phyloP scores from a whole-genome alignment of 2,888 invertebrate species.

The Latheticus oryzae region DNA sequence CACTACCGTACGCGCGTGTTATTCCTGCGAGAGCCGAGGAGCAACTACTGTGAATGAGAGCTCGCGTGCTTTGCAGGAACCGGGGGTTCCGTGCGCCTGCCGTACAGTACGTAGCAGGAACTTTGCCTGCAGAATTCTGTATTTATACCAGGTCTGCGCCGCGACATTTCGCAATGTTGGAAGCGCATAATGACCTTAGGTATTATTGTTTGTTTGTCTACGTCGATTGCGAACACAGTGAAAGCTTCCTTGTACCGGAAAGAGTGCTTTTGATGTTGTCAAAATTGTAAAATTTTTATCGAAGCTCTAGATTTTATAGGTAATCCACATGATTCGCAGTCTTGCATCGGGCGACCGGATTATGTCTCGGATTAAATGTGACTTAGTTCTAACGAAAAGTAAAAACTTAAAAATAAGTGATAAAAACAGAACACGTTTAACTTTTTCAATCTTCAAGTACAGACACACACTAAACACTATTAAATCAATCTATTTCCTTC shows the following conservation, averaged over 20 bases:
- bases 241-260: constrained; percentile 4
- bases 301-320: constrained; percentile 13
- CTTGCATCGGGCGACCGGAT: constrained; percentile 30
- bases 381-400: constrained; percentile 18
- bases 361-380: constrained; percentile 24
- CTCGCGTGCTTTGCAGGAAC: constrained; percentile 48
- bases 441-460: no score
- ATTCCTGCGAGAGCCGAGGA: constrained; percentile 48
- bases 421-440: constrained; percentile 23
- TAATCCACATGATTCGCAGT: constrained; percentile 33
- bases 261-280: constrained; percentile 3
- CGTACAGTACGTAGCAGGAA: constrained; percentile 52
- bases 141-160: constrained; percentile 48
- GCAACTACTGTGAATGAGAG: constrained; percentile 52
- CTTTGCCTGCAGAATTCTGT: constrained; percentile 53
- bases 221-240: no score
- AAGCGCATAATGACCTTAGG: constrained; percentile 45
- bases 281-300: constrained; percentile 19
- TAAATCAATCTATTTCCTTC: no score
- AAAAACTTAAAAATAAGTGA: constrained; percentile 26
- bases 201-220: constrained; percentile 48
- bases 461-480: no score
- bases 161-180: constrained; percentile 33
- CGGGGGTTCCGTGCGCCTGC: constrained; percentile 48
- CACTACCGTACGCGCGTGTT: constrained; percentile 44